phyloP scores from a whole-genome alignment of 2,888 invertebrate genomes.

The Watsonalla binaria region DNA sequence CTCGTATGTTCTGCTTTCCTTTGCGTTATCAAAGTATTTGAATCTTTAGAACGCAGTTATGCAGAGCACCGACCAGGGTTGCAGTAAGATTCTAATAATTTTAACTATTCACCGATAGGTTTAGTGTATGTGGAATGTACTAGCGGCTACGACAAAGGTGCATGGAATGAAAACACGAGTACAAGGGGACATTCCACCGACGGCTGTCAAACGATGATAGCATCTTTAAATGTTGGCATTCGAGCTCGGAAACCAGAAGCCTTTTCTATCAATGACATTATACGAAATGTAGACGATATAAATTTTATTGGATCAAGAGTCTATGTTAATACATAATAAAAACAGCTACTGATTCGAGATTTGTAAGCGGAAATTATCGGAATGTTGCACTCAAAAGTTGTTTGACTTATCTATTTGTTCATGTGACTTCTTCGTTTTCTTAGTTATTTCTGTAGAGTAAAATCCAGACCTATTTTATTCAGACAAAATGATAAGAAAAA shows the following conservation, averaged over 20 bases:
- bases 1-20: background rate
- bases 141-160: constrained; percentile 7
- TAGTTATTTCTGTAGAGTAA: too few species aligned
- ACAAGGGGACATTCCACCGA: constrained; percentile 35
- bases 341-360: background rate
- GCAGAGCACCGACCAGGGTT: background rate
- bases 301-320: background rate
- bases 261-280: constrained; percentile 15
- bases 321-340: background rate
- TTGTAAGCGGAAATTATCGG: background rate
- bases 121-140: background rate
- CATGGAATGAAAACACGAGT: constrained; percentile 16
- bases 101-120: background rate
- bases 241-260: constrained; percentile 21
- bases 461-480: too few species aligned
- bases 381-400: background rate
- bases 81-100: background rate
- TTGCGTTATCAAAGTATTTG: background rate
- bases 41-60: background rate
- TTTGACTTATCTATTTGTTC: background rate
- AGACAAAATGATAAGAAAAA: too few species aligned
- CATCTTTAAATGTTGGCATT: constrained; percentile 48
- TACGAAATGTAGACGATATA: background rate
- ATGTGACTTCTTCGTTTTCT: too few species aligned
- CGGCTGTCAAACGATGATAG: constrained; percentile 47